These are phyloP conservation scores for Aurelia aurita complex sp. Pacific DNA, from an alignment of 30 jellyfish, hydroid and myxozoan species.

Conservation along the genomic window DNA sequence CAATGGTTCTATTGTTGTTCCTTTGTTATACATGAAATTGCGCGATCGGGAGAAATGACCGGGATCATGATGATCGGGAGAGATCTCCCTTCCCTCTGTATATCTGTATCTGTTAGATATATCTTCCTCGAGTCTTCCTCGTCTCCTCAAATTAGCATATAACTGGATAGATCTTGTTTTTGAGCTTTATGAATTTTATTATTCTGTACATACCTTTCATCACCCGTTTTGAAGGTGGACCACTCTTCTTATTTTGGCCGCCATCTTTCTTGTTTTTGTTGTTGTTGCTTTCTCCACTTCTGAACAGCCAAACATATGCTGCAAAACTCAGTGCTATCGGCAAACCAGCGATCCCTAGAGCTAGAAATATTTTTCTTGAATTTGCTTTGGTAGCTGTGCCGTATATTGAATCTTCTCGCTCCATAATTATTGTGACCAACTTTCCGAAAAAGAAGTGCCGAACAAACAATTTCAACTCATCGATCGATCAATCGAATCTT, in stretches of 20 bases:
- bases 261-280: neutral
- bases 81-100: too few species aligned
- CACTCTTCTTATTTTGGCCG: neutral
- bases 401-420: conserved; percentile 4
- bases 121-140: neutral
- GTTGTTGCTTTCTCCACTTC: conserved; percentile 8
- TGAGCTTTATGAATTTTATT: neutral
- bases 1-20: too few species aligned
- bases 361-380: conserved; percentile 22
- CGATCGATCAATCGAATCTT: too few species aligned
- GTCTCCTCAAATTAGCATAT: neutral
- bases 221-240: conserved; percentile 30
- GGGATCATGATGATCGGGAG: too few species aligned
- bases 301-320: conserved; percentile 41
- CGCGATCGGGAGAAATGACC: too few species aligned
- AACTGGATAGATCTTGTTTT: neutral
- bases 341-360: conserved; percentile 17
- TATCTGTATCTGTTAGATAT: too few species aligned
- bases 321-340: conserved; percentile 34
- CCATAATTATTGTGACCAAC: conserved; percentile 8
- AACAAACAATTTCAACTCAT: too few species aligned
- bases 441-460: too few species aligned
- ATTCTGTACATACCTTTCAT: conserved; percentile 16
- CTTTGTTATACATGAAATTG: too few species aligned
- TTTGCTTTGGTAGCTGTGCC: conserved; percentile 6